A percentile compares a stretch with the other conserved stretches of the same genome.
Conservation (phyloP, 2,888 invertebrate genomes). For the Patella depressa region DNA sequence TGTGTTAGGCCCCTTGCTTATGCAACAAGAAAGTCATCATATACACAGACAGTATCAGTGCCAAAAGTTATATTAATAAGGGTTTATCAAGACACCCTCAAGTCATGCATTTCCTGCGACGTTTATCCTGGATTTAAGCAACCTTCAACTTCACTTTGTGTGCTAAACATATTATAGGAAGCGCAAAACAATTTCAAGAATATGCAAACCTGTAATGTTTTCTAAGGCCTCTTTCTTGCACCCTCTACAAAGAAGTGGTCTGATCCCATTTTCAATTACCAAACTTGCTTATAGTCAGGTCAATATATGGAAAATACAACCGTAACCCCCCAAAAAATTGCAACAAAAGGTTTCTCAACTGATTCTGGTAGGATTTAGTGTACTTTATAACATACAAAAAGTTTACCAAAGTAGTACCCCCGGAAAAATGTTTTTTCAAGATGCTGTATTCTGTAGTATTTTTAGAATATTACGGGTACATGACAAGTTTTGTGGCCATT, state of each 20-base stretch:
- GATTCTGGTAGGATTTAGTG: too few species aligned
- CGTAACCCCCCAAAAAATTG: too few species aligned
- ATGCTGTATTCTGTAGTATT: too few species aligned
- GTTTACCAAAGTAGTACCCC: too few species aligned
- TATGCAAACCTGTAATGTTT: too few species aligned
- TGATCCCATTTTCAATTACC: neutral
- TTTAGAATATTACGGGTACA: too few species aligned
- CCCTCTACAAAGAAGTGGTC: neutral
- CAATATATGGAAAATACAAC: too few species aligned
- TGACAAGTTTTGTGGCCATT: too few species aligned
- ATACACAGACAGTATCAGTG: neutral
- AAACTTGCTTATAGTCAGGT: neutral
- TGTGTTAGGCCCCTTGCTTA: neutral
- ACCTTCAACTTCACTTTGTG: constrained; percentile 8
- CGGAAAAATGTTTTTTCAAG: too few species aligned
- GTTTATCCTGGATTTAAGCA: neutral
- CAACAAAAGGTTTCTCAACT: too few species aligned
- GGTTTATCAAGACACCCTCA: neutral
- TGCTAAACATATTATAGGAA: constrained; percentile 5
- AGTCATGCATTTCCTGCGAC: neutral
- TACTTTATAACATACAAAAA: too few species aligned
- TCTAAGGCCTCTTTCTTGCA: neutral
- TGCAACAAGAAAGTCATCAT: constrained; percentile 4
- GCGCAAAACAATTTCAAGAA: neutral
- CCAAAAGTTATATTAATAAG: constrained; percentile 5